phyloP scores from a whole-genome alignment of 2,113 vertebrate genomes.

The Hirundichthys speculiger region DNA sequence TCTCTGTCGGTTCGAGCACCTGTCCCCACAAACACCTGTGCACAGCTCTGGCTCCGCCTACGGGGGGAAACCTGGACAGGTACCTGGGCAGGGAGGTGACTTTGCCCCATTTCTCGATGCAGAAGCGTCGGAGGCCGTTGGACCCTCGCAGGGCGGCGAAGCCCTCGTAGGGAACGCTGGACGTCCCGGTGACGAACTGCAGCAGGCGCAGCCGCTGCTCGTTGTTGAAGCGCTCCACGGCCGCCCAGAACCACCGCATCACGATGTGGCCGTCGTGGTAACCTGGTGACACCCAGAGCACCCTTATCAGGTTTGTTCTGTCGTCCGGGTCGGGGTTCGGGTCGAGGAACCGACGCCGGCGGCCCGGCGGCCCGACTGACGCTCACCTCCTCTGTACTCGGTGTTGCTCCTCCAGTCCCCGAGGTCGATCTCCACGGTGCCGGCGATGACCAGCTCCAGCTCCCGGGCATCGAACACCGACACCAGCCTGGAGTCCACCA shows the following conservation, averaged over 20 bases:
- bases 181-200: conserved; percentile 97
- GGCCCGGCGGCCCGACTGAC: background rate
- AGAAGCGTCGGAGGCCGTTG: conserved; percentile 94
- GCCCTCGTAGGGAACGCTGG: conserved; percentile 96
- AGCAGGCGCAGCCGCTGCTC: conserved; percentile 94
- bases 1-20: no score
- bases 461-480: conserved; percentile 98
- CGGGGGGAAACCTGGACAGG: background rate
- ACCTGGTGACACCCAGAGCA: conserved; percentile 76
- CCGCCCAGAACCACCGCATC: conserved; percentile 97
- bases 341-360: no score
- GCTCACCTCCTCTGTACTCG: conserved; percentile 95
- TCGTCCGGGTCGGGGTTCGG: no score
- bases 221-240: conserved; percentile 96
- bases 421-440: conserved; percentile 97
- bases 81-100: conserved; percentile 97
- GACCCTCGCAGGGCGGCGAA: conserved; percentile 93
- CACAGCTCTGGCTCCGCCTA: no score
- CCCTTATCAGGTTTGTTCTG: no score
- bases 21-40: no score
- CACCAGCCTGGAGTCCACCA: conserved; percentile 95
- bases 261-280: conserved; percentile 97
- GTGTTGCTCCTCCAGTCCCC: conserved; percentile 95
- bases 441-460: conserved; percentile 96
- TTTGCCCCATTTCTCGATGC: conserved; percentile 99